Evolutionary conservation across 2,888 invertebrate genomes (phyloP).

Genomic region (Drosophila demipolita): DNA sequence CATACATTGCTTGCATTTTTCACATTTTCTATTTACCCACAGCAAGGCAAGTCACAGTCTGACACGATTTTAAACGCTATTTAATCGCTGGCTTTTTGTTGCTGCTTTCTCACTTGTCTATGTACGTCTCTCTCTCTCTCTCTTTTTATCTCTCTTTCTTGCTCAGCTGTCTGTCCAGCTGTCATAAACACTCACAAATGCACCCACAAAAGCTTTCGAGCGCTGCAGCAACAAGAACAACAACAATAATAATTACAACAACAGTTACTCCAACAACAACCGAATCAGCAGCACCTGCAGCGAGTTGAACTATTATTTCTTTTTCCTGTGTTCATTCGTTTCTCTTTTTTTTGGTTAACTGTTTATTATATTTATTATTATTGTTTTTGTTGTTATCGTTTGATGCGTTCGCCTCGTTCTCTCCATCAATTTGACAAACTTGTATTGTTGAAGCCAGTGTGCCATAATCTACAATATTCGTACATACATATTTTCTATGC

Average conservation of each 20-base stretch:
- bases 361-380: conserved; percentile 14
- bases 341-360: background rate
- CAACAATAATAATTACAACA: conserved; percentile 27
- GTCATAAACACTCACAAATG: conserved; percentile 51
- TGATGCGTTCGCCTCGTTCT: conserved; percentile 26
- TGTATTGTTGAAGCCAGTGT: conserved; percentile 18
- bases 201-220: conserved; percentile 32
- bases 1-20: conserved; percentile 48
- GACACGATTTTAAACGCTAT: conserved; percentile 53
- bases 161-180: conserved; percentile 57
- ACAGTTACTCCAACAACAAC: conserved; percentile 14
- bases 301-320: conserved; percentile 25
- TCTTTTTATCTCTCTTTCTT: conserved; percentile 24
- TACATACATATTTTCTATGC: conserved; percentile 68
- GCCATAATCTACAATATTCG: conserved; percentile 40
- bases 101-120: conserved; percentile 30
- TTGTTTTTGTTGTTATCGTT: conserved; percentile 46
- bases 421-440: conserved; percentile 12
- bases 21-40: conserved; percentile 34
- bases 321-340: conserved; percentile 17
- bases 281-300: conserved; percentile 4
- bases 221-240: conserved; percentile 34
- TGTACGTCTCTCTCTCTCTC: conserved; percentile 25
- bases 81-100: conserved; percentile 48
- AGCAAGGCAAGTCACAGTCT: conserved; percentile 26